These are phyloP conservation scores for Deilephila porcellus DNA, from an alignment of 2,888 invertebrate genomes.

Conservation along the genomic window DNA sequence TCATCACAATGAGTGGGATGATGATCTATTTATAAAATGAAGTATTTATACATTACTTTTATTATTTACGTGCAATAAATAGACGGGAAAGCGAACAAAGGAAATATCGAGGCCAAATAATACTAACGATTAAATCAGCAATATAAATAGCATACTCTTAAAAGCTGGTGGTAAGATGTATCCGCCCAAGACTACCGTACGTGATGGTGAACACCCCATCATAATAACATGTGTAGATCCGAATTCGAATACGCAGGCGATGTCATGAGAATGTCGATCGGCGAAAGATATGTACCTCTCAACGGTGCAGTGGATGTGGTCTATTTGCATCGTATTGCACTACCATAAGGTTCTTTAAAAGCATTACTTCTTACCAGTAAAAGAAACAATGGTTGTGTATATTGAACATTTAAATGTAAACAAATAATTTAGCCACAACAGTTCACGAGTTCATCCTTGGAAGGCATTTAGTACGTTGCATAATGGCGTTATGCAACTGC, in stretches of 20 bases:
- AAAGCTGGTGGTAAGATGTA: too few species aligned
- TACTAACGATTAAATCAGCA: not conserved
- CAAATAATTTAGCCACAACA: not conserved
- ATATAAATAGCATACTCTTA: too few species aligned
- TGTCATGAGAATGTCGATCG: too few species aligned
- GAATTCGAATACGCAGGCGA: too few species aligned
- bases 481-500: constrained; percentile 32
- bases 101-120: not conserved
- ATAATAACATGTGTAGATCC: too few species aligned
- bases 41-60: not conserved
- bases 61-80: constrained; percentile 5
- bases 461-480: constrained; percentile 28
- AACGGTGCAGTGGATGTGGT: too few species aligned
- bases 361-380: not conserved
- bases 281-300: too few species aligned
- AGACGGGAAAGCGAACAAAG: constrained; percentile 9
- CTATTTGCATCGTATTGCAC: too few species aligned
- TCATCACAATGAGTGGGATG: constrained; percentile 8
- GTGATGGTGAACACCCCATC: too few species aligned
- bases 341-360: too few species aligned
- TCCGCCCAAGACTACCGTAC: too few species aligned
- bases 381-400: not conserved
- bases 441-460: constrained; percentile 16
- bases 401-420: not conserved
- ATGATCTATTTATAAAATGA: not conserved